Percentiles rank a stretch among this genome's conserved stretches.
Evolutionary conservation across 2,888 invertebrate genomes (phyloP).

Genomic region (Elgonia sp.): DNA sequence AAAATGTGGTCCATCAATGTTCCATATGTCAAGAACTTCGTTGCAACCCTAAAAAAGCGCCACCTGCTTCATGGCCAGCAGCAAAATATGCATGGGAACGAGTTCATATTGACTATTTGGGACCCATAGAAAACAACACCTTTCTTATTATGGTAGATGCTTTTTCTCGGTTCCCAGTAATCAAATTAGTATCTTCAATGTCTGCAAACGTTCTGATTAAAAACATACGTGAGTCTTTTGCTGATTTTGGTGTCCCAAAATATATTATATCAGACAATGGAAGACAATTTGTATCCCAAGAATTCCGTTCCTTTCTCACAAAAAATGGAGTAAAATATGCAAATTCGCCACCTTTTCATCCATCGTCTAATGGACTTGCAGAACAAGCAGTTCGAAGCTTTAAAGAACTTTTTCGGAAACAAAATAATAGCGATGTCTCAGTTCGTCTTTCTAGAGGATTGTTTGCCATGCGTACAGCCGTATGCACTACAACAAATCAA

Average conservation of each 20-base stretch:
- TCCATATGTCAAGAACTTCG: slow-evolving; percentile 22
- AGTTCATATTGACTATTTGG: slow-evolving; percentile 40
- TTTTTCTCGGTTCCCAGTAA: slow-evolving; percentile 29
- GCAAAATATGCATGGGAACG: slow-evolving; percentile 37
- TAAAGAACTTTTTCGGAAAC: slow-evolving; percentile 20
- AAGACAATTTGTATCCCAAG: slow-evolving; percentile 1
- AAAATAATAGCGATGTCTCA: neutral
- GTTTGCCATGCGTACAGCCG: slow-evolving; percentile 21
- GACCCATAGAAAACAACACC: slow-evolving; percentile 25
- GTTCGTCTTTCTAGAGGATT: slow-evolving; percentile 6
- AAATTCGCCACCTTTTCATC: slow-evolving; percentile 34
- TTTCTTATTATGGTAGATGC: slow-evolving; percentile 47
- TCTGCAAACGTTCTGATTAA: slow-evolving; percentile 18
- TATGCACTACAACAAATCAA: neutral
- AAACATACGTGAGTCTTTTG: slow-evolving; percentile 5
- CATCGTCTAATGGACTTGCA: slow-evolving; percentile 17
- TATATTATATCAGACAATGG: slow-evolving; percentile 40
- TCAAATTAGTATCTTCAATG: slow-evolving; percentile 26
- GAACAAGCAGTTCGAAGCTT: slow-evolving; percentile 13
- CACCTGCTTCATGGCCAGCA: slow-evolving; percentile 25
- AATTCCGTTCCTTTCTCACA: slow-evolving; percentile 14
- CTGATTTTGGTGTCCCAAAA: slow-evolving; percentile 26
- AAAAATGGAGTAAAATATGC: slow-evolving; percentile 25
- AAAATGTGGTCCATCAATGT: slow-evolving; percentile 7
- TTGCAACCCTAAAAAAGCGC: slow-evolving; percentile 7